Percentiles rank a stretch among this genome's conserved stretches.
phyloP scores from a whole-genome alignment of 1,140 invertebrate species.

The Meloidogyne hapla region DNA sequence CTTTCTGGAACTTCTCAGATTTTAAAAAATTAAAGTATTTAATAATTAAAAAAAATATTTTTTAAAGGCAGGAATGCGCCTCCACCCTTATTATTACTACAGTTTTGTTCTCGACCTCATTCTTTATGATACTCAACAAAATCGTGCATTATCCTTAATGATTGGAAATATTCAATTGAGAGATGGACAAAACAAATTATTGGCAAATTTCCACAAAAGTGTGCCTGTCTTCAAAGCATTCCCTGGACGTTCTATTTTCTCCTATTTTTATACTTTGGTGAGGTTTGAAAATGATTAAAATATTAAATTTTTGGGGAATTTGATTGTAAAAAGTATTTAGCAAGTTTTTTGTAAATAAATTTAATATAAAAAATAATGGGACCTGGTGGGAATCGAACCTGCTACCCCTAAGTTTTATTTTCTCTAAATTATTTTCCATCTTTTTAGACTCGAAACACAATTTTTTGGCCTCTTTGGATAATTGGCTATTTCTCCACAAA shows the following conservation, averaged over 20 bases:
- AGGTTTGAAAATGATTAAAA: constrained; percentile 5
- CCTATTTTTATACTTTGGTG: constrained; percentile 32
- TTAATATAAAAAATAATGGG: no score
- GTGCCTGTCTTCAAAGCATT: constrained; percentile 37
- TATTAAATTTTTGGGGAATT: no score
- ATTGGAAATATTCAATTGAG: constrained; percentile 30
- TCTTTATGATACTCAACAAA: constrained; percentile 43
- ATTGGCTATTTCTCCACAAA: constrained; percentile 35
- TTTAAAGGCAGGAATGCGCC: constrained; percentile 22
- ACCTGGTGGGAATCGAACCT: no score
- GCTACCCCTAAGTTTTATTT: no score
- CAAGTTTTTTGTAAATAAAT: no score
- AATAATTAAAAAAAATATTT: neutral
- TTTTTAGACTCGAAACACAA: constrained; percentile 38
- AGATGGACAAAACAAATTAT: constrained; percentile 16
- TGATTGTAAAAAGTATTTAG: no score
- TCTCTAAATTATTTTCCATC: neutral
- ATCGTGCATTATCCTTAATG: constrained; percentile 43
- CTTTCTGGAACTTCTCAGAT: no score
- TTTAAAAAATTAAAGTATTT: no score
- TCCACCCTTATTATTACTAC: constrained; percentile 40
- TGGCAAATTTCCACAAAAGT: constrained; percentile 32
- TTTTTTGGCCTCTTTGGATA: constrained; percentile 47
- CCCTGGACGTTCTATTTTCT: constrained; percentile 18
- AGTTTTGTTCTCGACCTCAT: constrained; percentile 31